A percentile compares a stretch with the other conserved stretches of the same genome.
Conservation (phyloP, 2,113 vertebrate genomes). For the Paralichthys olivaceus region DNA sequence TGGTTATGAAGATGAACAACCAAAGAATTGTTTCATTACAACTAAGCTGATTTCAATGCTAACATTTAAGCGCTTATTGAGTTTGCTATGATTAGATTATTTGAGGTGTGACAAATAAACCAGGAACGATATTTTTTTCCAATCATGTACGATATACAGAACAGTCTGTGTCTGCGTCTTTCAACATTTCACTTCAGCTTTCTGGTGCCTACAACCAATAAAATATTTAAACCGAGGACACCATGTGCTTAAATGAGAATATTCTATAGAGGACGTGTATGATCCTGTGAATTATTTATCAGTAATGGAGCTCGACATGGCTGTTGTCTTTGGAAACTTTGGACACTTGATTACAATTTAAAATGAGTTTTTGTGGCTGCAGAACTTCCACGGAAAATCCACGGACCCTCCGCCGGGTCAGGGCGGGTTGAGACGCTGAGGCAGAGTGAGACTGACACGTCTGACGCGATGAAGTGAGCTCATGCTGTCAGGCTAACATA, state of each 20-base stretch:
- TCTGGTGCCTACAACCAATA: neutral
- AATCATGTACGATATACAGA: neutral
- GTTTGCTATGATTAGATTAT: neutral
- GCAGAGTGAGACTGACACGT: constrained; percentile 21
- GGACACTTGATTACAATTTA: constrained; percentile 4
- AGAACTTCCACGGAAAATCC: neutral
- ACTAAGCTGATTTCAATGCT: too few relatives aligned
- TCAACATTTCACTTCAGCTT: neutral
- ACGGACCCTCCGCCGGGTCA: neutral
- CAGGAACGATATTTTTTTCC: neutral
- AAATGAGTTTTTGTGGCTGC: constrained; percentile 4
- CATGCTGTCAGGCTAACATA: neutral
- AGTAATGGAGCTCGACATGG: neutral
- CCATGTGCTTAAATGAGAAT: neutral
- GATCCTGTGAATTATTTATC: neutral
- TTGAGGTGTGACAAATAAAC: neutral
- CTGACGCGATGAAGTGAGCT: constrained; percentile 2
- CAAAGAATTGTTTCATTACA: neutral
- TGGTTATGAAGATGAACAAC: neutral
- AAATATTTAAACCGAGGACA: neutral
- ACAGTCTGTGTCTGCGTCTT: neutral
- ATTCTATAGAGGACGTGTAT: neutral
- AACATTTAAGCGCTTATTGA: too few relatives aligned
- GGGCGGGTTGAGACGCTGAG: neutral
- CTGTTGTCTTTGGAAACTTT: neutral